phyloP scores from a whole-genome alignment of 1,140 invertebrate species.

The Euschistus heros region DNA sequence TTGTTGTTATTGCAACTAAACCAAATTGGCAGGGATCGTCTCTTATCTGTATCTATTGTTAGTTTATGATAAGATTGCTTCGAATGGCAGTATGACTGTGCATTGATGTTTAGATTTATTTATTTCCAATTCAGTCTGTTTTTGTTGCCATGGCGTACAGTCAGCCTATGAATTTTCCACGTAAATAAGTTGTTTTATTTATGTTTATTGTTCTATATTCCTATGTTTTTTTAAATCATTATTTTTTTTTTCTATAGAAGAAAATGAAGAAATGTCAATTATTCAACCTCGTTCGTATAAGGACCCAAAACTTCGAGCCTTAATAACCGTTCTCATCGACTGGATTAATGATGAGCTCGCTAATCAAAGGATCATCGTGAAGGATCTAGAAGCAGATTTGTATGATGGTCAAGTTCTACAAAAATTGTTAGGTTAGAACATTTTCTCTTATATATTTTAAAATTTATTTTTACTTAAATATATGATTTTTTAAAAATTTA shows the following conservation, averaged over 20 bases:
- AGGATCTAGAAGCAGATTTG: slow-evolving; percentile 91
- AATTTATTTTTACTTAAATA: not conserved
- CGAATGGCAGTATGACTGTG: too few species aligned
- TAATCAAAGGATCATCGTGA: slow-evolving; percentile 92
- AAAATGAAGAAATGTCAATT: slow-evolving; percentile 94
- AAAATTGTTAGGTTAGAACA: slow-evolving; percentile 69
- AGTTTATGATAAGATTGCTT: too few species aligned
- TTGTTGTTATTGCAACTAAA: too few species aligned
- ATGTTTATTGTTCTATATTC: not conserved
- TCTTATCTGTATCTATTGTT: too few species aligned
- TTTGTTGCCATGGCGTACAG: too few species aligned
- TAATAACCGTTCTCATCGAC: slow-evolving; percentile 82
- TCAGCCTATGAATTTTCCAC: too few species aligned
- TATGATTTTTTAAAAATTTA: not conserved
- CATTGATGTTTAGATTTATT: too few species aligned
- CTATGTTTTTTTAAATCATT: not conserved
- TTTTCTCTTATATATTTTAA: too few species aligned
- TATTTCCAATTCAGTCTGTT: too few species aligned
- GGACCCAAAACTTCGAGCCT: slow-evolving; percentile 75
- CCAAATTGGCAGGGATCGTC: too few species aligned
- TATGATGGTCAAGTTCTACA: slow-evolving; percentile 98
- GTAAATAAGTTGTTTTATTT: too few species aligned
- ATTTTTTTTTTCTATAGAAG: slow-evolving; percentile 48
- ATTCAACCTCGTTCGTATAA: slow-evolving; percentile 80
- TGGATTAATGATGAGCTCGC: slow-evolving; percentile 99